Base-by-base conservation (phyloP, 2,113 vertebrate genomes). In the Argyrosomus japonicus region DNA sequence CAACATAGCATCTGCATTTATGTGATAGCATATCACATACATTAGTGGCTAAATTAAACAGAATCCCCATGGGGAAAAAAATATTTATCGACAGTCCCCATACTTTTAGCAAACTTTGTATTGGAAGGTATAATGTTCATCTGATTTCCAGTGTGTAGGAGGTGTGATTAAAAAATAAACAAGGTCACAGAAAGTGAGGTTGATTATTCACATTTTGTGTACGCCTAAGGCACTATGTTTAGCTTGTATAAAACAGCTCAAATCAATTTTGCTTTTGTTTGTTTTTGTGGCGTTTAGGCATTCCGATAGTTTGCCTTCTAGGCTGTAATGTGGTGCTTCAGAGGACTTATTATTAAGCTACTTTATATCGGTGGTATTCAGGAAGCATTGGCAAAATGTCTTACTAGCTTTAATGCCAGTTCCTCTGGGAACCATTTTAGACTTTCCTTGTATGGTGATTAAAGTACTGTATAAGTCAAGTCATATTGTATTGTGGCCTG, bases 1-100 rank as follows among this genome's bases (percentile, higher is more conserved):
- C 68, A 81, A 64, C 25, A 19, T 27, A 67, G 54, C 83, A 75
- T 61, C 75, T 88, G 79, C 57, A 68, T 67, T 23, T 21, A 40
- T 56, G 40, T 69, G 84, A 87, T 71, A 57, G 32, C 3, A 36
- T 4, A 1, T 61, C 60, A 40, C 72, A 69, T 51, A 64, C 36
- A 40, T 76, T 45, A 67, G 11, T 12, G n/a, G 8, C 36, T 67
- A 14, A 72, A 65, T 62, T 50, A 40, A 64, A 61, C 36, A 13
- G 11, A 65, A 18, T n/a, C 15, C 13, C 17, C 10, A 18, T 45
- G 17, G n/a, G 73, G 21, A 32, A 76, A 76, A 40, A 2, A 5
- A 4, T 32, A 1, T 79, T 68, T 13, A 70, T 73, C 79, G 56
- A 47, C 29, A 74, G 25, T 10, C 21, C 3, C 5, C 25, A 15